Conservation (phyloP, 2,797 vertebrate species). For the Crypturellus tataupa region DNA sequence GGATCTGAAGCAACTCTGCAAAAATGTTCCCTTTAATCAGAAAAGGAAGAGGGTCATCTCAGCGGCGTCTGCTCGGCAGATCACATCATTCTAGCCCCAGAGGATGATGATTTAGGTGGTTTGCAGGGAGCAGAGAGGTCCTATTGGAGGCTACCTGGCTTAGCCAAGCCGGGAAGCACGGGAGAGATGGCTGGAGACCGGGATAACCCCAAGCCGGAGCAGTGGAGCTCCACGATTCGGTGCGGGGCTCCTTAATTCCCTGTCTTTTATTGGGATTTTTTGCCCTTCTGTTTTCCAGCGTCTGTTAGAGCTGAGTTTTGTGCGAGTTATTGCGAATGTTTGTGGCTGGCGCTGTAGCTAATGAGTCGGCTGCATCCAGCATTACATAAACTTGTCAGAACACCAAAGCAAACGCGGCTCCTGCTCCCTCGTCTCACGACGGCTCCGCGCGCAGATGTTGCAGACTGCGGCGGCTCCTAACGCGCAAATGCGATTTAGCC, state of each 20-base stretch:
- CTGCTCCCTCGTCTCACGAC: neutral
- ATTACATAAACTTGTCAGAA: neutral
- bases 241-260: neutral
- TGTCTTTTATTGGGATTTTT: neutral
- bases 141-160: neutral
- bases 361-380: slow-evolving; percentile 10
- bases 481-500: slow-evolving; percentile 47
- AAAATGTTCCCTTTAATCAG: neutral
- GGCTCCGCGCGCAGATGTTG: neutral
- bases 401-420: neutral
- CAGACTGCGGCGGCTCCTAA: slow-evolving; percentile 20
- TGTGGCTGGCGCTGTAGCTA: slow-evolving; percentile 5
- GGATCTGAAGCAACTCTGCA: neutral
- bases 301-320: neutral
- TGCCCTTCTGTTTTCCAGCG: slow-evolving; percentile 15
- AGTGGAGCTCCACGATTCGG: neutral
- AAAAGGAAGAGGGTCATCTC: accelerated
- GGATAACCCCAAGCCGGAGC: neutral
- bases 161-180: neutral
- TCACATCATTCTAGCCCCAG: neutral
- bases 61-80: neutral
- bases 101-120: neutral
- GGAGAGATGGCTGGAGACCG: neutral
- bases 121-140: neutral
- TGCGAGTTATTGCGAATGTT: neutral